Evolutionary conservation across 2,113 vertebrate species (phyloP).

Genomic region (Chionodraco myersi): DNA sequence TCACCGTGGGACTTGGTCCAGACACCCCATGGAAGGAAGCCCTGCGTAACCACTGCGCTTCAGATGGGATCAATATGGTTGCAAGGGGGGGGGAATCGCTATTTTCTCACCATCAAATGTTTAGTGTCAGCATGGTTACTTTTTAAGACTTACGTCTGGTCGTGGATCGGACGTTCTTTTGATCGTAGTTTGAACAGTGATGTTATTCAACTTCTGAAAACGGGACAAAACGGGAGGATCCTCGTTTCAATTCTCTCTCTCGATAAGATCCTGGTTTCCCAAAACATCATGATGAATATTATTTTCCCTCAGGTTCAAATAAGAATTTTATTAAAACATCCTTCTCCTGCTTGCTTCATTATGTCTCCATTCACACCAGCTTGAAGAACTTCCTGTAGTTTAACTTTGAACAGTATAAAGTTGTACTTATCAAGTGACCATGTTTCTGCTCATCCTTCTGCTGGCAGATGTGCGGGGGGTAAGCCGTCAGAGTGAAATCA

Average conservation of each 20-base stretch:
- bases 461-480: constrained; percentile 78
- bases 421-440: constrained; percentile 76
- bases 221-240: no score
- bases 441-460: constrained; percentile 80
- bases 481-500: constrained; percentile 96
- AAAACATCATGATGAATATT: constrained; percentile 1
- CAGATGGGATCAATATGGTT: constrained; percentile 51
- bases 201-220: neutral
- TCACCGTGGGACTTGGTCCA: constrained; percentile 76
- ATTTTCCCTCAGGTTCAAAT: constrained; percentile 69
- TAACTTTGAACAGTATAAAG: constrained; percentile 70
- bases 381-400: constrained; percentile 47
- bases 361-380: constrained; percentile 9
- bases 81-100: neutral
- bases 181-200: neutral
- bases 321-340: neutral
- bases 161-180: no score
- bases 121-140: constrained; percentile 34
- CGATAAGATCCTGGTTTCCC: no score
- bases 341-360: neutral
- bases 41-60: constrained; percentile 58
- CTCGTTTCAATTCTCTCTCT: no score
- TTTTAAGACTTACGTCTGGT: no score
- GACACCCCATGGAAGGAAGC: constrained; percentile 72
- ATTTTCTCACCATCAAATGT: constrained; percentile 45